phyloP scores from a whole-genome alignment of 1,140 invertebrate genomes.

The Zaprionus capensis region DNA sequence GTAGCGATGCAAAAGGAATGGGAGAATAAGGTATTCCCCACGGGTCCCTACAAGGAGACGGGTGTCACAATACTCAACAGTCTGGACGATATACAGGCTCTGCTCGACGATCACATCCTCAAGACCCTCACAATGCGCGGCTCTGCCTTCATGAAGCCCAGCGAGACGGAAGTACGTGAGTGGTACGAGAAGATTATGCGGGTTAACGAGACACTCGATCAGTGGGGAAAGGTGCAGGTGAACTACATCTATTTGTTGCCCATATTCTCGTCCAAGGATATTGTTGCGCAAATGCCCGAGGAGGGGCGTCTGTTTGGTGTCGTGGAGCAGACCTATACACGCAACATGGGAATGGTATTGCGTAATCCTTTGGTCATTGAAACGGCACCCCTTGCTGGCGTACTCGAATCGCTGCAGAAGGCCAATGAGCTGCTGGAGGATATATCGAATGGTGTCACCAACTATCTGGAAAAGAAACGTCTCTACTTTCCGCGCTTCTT shows the following conservation, averaged over 20 bases:
- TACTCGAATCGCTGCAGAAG: constrained; percentile 90
- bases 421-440: constrained; percentile 91
- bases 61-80: constrained; percentile 91
- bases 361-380: constrained; percentile 91
- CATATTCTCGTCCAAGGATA: constrained; percentile 97
- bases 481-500: constrained; percentile 96
- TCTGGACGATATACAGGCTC: constrained; percentile 93
- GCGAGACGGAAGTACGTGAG: constrained; percentile 90
- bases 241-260: constrained; percentile 97
- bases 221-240: constrained; percentile 94
- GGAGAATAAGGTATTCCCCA: constrained; percentile 90
- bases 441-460: constrained; percentile 94
- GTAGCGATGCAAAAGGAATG: constrained; percentile 94
- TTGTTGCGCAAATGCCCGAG: constrained; percentile 96
- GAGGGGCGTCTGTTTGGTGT: constrained; percentile 92
- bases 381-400: constrained; percentile 88
- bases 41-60: constrained; percentile 91
- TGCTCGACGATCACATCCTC: constrained; percentile 95
- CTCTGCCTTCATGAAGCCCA: constrained; percentile 96
- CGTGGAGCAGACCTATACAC: constrained; percentile 91
- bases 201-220: constrained; percentile 92
- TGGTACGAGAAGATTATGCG: constrained; percentile 93
- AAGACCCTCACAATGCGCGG: constrained; percentile 95
- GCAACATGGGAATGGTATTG: constrained; percentile 90
- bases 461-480: constrained; percentile 96